Percentiles rank a stretch among this genome's conserved stretches.
Conservation (phyloP, 2,113 vertebrate genomes). For the Serilophus lunatus region DNA sequence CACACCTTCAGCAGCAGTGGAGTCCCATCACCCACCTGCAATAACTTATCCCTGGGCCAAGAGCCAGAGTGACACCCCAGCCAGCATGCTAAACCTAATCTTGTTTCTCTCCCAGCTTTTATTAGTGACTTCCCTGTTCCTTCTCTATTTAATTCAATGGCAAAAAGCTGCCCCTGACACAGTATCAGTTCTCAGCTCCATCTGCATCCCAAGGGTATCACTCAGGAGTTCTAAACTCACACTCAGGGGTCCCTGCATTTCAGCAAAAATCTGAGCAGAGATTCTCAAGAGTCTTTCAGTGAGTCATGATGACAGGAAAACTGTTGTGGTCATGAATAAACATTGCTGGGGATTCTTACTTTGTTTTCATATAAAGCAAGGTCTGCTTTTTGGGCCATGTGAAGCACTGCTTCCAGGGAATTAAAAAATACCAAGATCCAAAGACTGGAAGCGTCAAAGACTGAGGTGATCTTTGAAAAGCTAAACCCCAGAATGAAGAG, state of each 20-base stretch:
- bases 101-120: neutral
- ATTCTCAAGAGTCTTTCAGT: neutral
- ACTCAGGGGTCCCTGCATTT: neutral
- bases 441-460: neutral
- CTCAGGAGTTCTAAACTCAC: neutral
- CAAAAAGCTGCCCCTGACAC: neutral
- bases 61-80: neutral
- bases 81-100: neutral
- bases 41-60: neutral
- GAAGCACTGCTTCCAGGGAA: neutral
- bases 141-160: neutral
- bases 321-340: neutral
- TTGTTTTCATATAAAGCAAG: neutral
- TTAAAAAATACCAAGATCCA: neutral
- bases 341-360: neutral
- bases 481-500: neutral
- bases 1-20: neutral
- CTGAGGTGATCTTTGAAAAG: neutral
- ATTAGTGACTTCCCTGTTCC: neutral
- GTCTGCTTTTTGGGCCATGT: neutral
- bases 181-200: neutral
- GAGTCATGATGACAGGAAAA: neutral
- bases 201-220: neutral
- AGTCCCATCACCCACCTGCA: neutral
- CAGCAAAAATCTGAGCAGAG: neutral